A percentile compares a stretch with the other conserved stretches of the same genome.
Conservation (phyloP, 2,888 invertebrate species). For the Campoletis raptor region DNA sequence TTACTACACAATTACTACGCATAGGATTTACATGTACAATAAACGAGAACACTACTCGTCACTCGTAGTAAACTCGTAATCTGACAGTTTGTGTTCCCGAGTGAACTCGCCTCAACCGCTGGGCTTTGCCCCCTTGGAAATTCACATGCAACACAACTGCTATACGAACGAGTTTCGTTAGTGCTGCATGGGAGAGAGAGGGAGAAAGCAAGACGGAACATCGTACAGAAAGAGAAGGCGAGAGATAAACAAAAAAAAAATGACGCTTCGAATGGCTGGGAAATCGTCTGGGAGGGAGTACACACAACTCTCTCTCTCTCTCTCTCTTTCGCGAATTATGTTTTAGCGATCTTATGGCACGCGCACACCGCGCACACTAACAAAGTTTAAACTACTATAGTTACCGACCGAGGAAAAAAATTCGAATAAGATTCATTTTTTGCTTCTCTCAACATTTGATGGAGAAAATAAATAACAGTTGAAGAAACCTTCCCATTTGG, state of each 20-base stretch:
- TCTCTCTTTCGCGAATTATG: background rate
- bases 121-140: slow-evolving; percentile 45
- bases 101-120: slow-evolving; percentile 43
- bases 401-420: slow-evolving; percentile 6
- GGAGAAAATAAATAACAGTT: background rate
- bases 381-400: background rate
- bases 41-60: background rate
- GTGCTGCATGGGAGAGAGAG: background rate
- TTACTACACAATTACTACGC: background rate
- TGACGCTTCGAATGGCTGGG: slow-evolving; percentile 3
- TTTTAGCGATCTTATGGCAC: background rate
- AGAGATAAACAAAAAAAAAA: slow-evolving; percentile 11
- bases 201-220: background rate
- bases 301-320: background rate
- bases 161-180: background rate
- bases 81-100: slow-evolving; percentile 57
- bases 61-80: slow-evolving; percentile 39
- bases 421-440: background rate
- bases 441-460: background rate
- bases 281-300: slow-evolving; percentile 2
- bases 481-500: background rate
- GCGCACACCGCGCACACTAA: background rate
- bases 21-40: background rate
- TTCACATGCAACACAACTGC: slow-evolving; percentile 40
- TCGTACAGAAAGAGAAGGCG: background rate